These are phyloP conservation scores for Hipposideros larvatus DNA, from an alignment of 2,797 vertebrate genomes.

Conservation along the genomic window DNA sequence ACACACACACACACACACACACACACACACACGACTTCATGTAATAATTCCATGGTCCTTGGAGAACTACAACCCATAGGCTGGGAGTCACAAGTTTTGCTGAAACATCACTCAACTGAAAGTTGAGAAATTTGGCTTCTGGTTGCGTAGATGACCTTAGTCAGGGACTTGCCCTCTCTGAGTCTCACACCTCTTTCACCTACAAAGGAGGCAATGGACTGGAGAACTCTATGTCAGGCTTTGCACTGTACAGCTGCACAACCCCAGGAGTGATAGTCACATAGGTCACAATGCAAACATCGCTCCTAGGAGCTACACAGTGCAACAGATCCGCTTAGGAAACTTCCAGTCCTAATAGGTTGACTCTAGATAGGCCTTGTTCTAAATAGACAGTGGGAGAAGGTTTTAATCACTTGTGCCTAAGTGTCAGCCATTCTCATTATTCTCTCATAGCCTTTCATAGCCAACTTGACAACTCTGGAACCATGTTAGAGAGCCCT, in stretches of 20 bases:
- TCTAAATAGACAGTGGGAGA: neutral
- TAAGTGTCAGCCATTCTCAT: neutral
- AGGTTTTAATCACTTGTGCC: neutral
- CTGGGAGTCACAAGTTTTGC: neutral
- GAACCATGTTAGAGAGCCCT: neutral
- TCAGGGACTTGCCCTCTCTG: neutral
- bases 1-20: neutral
- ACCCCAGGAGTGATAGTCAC: neutral
- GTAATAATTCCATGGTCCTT: neutral
- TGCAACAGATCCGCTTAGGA: neutral
- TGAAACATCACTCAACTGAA: slow-evolving; percentile 16
- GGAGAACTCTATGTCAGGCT: neutral
- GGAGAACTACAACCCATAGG: neutral
- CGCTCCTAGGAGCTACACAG: neutral
- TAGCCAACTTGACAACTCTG: neutral
- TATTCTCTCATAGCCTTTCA: neutral
- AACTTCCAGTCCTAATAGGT: neutral
- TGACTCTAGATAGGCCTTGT: neutral
- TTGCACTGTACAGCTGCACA: neutral
- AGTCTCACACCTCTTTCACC: neutral
- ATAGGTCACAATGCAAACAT: neutral
- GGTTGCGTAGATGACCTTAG: neutral
- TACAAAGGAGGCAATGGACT: neutral
- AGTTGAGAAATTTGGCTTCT: neutral
- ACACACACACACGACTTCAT: neutral